A percentile compares a stretch with the other conserved stretches of the same genome.
These are phyloP conservation scores for Paraescarpia echinospica DNA, from an alignment of 1,140 invertebrate genomes.

Conservation along the genomic window DNA sequence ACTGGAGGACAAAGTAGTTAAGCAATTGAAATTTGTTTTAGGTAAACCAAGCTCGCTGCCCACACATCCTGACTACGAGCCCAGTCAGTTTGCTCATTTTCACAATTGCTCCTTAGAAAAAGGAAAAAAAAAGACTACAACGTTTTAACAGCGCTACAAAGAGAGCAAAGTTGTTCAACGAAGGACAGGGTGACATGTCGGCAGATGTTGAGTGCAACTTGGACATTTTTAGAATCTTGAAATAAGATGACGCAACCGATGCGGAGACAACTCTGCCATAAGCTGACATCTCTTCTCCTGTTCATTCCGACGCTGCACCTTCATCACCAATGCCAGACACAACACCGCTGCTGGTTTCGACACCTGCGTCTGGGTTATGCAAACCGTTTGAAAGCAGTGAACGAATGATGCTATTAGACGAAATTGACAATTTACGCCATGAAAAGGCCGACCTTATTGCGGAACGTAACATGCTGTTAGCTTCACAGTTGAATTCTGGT, in stretches of 20 bases:
- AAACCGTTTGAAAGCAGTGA: neutral
- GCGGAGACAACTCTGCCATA: neutral
- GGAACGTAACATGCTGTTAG: neutral
- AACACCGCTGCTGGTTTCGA: conserved; percentile 6
- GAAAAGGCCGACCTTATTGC: neutral
- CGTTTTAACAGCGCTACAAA: neutral
- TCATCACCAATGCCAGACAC: neutral
- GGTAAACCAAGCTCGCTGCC: too few species aligned
- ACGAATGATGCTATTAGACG: conserved; percentile 2
- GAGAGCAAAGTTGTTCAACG: neutral
- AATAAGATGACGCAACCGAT: neutral
- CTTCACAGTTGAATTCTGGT: conserved; percentile 6
- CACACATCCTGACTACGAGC: neutral
- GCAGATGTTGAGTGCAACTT: neutral
- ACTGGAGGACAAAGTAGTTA: too few species aligned
- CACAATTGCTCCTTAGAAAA: neutral
- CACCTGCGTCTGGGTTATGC: neutral
- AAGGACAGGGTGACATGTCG: neutral
- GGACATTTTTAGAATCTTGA: neutral
- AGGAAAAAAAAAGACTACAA: neutral
- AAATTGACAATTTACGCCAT: conserved; percentile 11
- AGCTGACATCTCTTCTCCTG: neutral
- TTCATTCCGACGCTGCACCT: neutral
- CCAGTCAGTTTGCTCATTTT: conserved; percentile 13
- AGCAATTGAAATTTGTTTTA: too few species aligned